Conservation (phyloP, 2,888 invertebrate species). For the Bibio marci region DNA sequence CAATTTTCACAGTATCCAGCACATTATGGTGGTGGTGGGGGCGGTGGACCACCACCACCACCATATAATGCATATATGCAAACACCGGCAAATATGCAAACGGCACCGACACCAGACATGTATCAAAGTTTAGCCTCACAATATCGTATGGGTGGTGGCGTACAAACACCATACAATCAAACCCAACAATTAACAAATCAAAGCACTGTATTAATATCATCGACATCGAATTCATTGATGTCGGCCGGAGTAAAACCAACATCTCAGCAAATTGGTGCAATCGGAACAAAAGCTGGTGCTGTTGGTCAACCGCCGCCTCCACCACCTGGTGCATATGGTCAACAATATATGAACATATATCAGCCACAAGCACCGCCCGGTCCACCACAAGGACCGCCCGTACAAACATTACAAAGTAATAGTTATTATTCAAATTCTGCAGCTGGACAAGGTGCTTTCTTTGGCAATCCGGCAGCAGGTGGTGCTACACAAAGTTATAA, state of each 20-base stretch:
- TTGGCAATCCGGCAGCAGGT: constrained; percentile 20
- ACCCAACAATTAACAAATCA: constrained; percentile 66
- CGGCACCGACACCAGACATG: constrained; percentile 50
- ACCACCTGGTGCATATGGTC: constrained; percentile 16
- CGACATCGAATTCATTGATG: constrained; percentile 76
- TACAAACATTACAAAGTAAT: constrained; percentile 21
- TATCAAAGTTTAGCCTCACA: constrained; percentile 45
- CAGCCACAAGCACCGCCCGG: constrained; percentile 25
- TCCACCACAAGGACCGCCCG: constrained; percentile 9
- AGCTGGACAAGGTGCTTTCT: constrained; percentile 26
- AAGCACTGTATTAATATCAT: constrained; percentile 74
- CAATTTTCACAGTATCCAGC: constrained; percentile 67
- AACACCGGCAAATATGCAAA: constrained; percentile 36
- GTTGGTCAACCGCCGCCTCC: constrained; percentile 18
- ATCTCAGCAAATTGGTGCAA: constrained; percentile 67
- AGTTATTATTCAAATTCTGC: constrained; percentile 30
- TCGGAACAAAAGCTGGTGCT: constrained; percentile 36
- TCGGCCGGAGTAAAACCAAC: constrained; percentile 72
- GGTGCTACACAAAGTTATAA: constrained; percentile 25
- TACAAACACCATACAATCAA: constrained; percentile 47
- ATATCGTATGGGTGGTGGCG: constrained; percentile 38
- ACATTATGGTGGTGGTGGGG: constrained; percentile 35
- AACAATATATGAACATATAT: constrained; percentile 29
- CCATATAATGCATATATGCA: constrained; percentile 57
- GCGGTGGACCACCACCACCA: constrained; percentile 21